Conservation (phyloP, 2,888 invertebrate genomes). For the Pegoplata infirma region DNA sequence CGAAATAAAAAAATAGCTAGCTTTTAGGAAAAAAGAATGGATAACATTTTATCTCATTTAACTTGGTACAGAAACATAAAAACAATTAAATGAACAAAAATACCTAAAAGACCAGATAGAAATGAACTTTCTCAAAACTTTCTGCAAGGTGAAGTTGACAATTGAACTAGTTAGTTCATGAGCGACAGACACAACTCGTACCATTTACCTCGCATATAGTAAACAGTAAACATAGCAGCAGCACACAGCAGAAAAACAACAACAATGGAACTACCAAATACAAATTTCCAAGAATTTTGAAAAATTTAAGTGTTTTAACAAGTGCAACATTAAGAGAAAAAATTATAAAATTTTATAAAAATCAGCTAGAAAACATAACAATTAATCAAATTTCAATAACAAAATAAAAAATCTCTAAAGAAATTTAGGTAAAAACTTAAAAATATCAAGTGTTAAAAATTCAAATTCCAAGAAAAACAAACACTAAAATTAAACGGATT, state of each 20-base stretch:
- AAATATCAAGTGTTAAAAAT: constrained; percentile 47
- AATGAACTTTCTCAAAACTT: too few species aligned
- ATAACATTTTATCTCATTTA: too few species aligned
- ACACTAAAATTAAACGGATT: constrained; percentile 64
- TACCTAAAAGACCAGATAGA: too few species aligned
- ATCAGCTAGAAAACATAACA: not conserved
- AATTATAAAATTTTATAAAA: constrained; percentile 22
- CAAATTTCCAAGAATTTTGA: constrained; percentile 66
- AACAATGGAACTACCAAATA: constrained; percentile 50
- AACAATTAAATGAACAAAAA: too few species aligned
- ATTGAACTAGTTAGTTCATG: too few species aligned
- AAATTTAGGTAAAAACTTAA: not conserved
- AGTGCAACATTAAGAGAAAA: constrained; percentile 36
- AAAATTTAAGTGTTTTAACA: constrained; percentile 56
- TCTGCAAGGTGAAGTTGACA: too few species aligned
- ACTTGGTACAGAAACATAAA: too few species aligned
- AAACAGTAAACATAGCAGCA: constrained; percentile 26
- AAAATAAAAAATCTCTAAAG: not conserved
- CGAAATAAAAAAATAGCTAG: too few species aligned
- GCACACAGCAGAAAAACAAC: constrained; percentile 40
- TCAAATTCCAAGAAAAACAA: constrained; percentile 65
- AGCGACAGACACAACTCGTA: too few species aligned
- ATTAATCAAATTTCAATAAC: not conserved
- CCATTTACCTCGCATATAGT: constrained; percentile 8
- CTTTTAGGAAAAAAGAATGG: too few species aligned